These are phyloP conservation scores for Corydoras maculifer DNA, from an alignment of 2,113 vertebrate genomes.

Conservation along the genomic window DNA sequence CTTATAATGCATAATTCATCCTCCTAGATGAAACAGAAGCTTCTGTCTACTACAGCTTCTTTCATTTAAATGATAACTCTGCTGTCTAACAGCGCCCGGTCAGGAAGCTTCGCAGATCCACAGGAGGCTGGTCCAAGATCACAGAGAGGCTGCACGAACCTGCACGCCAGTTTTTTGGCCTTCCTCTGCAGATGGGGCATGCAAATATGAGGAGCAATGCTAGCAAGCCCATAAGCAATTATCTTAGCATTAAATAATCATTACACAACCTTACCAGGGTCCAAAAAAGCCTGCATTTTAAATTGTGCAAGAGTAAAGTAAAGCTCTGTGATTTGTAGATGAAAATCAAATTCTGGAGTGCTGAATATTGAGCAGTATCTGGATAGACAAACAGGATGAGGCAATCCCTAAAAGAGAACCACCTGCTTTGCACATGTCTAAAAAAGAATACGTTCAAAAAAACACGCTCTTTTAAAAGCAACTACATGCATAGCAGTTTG, in stretches of 20 bases:
- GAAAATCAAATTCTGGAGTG: conserved; percentile 32
- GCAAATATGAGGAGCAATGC: conserved; percentile 46
- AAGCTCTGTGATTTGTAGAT: conserved; percentile 35
- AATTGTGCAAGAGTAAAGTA: conserved; percentile 17
- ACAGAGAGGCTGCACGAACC: conserved; percentile 9
- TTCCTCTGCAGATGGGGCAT: conserved; percentile 42
- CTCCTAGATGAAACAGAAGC: conserved; percentile 22
- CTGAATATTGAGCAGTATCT: conserved; percentile 33
- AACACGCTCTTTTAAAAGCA: no score
- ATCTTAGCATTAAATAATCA: conserved; percentile 52
- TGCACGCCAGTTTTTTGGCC: background rate
- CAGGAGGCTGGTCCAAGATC: conserved; percentile 20
- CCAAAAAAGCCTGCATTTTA: conserved; percentile 40
- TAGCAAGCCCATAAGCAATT: conserved; percentile 48
- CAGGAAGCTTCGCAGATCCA: conserved; percentile 16
- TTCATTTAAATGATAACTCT: conserved; percentile 6
- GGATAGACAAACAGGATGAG: conserved; percentile 22
- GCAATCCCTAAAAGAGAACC: conserved; percentile 22
- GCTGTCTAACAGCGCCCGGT: conserved; percentile 14
- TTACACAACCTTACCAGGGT: conserved; percentile 41
- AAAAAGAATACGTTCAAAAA: background rate
- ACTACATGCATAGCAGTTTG: no score
- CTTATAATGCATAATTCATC: conserved; percentile 33
- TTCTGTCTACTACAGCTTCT: conserved; percentile 19
- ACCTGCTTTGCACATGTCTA: conserved; percentile 13